phyloP scores from a whole-genome alignment of 2,888 invertebrate species.

The Candidula unifasciata region DNA sequence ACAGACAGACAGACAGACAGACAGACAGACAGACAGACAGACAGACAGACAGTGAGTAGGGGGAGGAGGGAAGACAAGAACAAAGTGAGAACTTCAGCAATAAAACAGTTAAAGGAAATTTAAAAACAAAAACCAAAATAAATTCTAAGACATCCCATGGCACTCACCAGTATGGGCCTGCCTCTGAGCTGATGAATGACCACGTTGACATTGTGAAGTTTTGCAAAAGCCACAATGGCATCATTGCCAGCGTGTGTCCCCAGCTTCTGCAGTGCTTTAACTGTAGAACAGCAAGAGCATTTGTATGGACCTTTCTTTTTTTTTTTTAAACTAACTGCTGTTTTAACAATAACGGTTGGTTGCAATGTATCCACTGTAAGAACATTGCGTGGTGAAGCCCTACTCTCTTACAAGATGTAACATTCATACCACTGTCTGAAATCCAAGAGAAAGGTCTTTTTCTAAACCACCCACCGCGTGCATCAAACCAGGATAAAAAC shows the following conservation, averaged over 20 bases:
- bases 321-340: no score
- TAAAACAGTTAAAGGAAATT: not conserved
- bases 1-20: conserved; percentile 40
- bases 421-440: no score
- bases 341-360: no score
- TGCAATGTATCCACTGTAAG: no score
- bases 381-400: no score
- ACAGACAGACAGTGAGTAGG: not conserved
- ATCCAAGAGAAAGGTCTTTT: no score
- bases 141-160: not conserved
- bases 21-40: conserved; percentile 36
- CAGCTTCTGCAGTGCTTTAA: conserved; percentile 76
- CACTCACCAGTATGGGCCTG: conserved; percentile 75
- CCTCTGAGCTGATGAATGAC: conserved; percentile 79
- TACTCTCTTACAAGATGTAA: no score
- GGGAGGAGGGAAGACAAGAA: not conserved
- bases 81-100: not conserved
- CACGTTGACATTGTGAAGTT: conserved; percentile 78
- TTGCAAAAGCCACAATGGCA: conserved; percentile 80
- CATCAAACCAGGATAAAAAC: no score
- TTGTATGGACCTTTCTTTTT: no score
- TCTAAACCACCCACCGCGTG: no score
- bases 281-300: conserved; percentile 60
- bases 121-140: not conserved
- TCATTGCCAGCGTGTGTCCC: conserved; percentile 81